Conservation (phyloP, 2,888 invertebrate genomes). For the Uloborus plumipes region DNA sequence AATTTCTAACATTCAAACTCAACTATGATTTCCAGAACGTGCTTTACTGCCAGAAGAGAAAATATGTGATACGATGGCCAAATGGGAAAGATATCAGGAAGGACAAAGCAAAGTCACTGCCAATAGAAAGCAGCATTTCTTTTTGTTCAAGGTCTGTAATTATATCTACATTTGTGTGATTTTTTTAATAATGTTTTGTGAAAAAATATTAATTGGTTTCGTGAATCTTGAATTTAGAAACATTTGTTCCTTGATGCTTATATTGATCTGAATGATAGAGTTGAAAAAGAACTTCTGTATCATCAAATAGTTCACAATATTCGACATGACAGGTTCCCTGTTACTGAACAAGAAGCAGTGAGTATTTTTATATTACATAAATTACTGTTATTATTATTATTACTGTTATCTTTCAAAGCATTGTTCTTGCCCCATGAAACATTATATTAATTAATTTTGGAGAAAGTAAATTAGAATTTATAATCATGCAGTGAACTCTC, state of each 20-base stretch:
- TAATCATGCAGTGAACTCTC: not conserved
- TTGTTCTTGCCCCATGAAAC: not conserved
- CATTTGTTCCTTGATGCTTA: slow-evolving; percentile 85
- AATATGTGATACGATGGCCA: slow-evolving; percentile 92
- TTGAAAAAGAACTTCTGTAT: slow-evolving; percentile 93
- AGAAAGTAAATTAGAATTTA: too few relatives aligned
- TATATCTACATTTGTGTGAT: too few relatives aligned
- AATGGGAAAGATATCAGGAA: slow-evolving; percentile 83
- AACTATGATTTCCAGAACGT: slow-evolving; percentile 76
- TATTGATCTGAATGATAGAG: slow-evolving; percentile 84
- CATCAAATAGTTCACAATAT: slow-evolving; percentile 93
- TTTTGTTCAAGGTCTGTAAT: slow-evolving; percentile 76
- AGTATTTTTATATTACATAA: slow-evolving; percentile 72
- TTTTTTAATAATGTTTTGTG: not conserved
- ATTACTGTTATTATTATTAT: not conserved
- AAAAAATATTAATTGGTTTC: not conserved
- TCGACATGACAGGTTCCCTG: slow-evolving; percentile 90
- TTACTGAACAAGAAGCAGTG: slow-evolving; percentile 94
- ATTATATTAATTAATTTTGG: too few relatives aligned
- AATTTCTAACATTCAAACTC: too few relatives aligned
- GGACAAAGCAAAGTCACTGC: slow-evolving; percentile 63
- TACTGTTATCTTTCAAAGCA: not conserved
- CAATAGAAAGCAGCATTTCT: slow-evolving; percentile 67
- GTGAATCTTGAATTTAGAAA: slow-evolving; percentile 74
- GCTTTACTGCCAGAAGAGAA: slow-evolving; percentile 86